Evolutionary conservation across 2,113 vertebrate genomes (phyloP), one percentile per base, ranked within the genome.

Genomic region (Lophochroa leadbeateri): DNA sequence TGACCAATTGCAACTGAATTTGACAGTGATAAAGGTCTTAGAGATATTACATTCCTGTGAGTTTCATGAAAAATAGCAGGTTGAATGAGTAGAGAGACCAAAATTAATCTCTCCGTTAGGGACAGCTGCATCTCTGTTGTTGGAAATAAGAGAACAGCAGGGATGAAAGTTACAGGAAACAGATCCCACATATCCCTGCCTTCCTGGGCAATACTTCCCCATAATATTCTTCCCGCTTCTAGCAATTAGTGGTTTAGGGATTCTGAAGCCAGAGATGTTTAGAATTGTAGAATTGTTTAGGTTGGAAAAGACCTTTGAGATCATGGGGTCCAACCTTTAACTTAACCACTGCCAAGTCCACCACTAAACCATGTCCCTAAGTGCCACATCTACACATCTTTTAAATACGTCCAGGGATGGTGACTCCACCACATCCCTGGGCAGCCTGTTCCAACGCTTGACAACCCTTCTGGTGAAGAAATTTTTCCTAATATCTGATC

Each of bases 31-130:
- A 41, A 94, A 96, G 74, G 80, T 89, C 81, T 89, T 65, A 37
- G 72, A 50, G 69, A 91, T 92, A 95, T 50, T 87, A 91, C 64
- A 31, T 94, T 94, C 81, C 86, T 91, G 72, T 3, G 49, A 94
- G 65, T 84, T 96, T 85, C 43, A 69, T 96, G 95, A 97, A 96
- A 95, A 96, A 96, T 91, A 96, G 81, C 86, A 41, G 43, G 43
- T 52, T 94, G 89, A 96, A 89, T 86, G 88, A 95, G 84, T 70
- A 85, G 44, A 78, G 86, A 95, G 80, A 78, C 77, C 77, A 91
- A 90, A 96, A 95, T 94, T 89, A 96, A 94, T 96, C 93, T 96
- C 43, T 86, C 47, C 20, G 16, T 53, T 37, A 79, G 81, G 86
- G 52, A 96, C 93, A 94, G 86, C 81, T 94, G 81, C 81, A 96